Evolutionary conservation across 35 echinoderm and acorn worm genomes (phyloP).

Genomic region (Eucidaris tribuloides): DNA sequence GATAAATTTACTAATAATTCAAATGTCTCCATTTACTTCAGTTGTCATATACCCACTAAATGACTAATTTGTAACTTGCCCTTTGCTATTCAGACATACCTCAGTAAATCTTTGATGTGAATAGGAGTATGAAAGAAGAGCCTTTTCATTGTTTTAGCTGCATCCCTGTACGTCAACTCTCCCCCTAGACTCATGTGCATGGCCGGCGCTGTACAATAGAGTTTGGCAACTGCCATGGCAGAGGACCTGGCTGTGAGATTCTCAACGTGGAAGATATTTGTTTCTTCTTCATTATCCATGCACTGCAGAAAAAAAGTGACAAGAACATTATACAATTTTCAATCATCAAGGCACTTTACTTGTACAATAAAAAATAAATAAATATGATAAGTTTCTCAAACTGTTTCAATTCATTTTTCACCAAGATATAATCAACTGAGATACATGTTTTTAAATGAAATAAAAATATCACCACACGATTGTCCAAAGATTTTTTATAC

Average conservation of each 20-base stretch:
- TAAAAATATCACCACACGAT: no score
- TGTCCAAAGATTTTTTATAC: no score
- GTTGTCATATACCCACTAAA: no score
- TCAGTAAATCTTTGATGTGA: constrained; percentile 63
- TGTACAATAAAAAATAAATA: no score
- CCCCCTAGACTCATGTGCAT: constrained; percentile 79
- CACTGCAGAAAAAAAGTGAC: constrained; percentile 52
- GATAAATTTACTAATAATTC: no score
- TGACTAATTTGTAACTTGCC: background rate
- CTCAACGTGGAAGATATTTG: background rate
- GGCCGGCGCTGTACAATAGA: constrained; percentile 52
- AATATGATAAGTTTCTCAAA: no score
- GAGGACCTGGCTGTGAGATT: constrained; percentile 24
- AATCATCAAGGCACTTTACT: no score
- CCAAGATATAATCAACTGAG: no score
- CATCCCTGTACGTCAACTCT: constrained; percentile 76
- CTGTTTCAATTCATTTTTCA: no score
- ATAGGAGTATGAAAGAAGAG: constrained; percentile 75
- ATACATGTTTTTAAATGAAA: no score
- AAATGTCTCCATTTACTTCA: no score
- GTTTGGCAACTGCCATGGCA: background rate
- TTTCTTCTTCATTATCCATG: background rate
- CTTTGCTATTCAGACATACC: constrained; percentile 25
- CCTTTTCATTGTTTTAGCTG: constrained; percentile 50
- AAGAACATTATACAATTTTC: no score